Evolutionary conservation across 2,888 invertebrate genomes (phyloP).

Genomic region (Drosophila fulvimacula): DNA sequence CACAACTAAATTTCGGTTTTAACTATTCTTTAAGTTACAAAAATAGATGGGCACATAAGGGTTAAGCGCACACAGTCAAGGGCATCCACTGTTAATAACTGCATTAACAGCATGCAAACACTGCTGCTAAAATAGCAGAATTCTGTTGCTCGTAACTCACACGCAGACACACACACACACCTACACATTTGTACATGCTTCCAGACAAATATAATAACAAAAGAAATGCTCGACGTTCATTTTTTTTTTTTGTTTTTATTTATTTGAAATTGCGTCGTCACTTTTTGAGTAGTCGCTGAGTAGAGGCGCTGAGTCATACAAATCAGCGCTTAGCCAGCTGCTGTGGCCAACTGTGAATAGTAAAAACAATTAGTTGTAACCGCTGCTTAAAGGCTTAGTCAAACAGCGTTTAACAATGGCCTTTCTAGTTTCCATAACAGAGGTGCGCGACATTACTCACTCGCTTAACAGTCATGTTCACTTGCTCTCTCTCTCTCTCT

Average conservation of each 20-base stretch:
- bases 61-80: background rate
- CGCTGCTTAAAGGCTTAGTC: slow-evolving; percentile 4
- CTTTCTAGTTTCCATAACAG: slow-evolving; percentile 60
- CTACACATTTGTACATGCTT: slow-evolving; percentile 7
- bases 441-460: slow-evolving; percentile 36
- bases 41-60: background rate
- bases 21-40: background rate
- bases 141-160: slow-evolving; percentile 22
- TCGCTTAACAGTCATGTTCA: slow-evolving; percentile 4
- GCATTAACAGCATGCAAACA: slow-evolving; percentile 20
- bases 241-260: slow-evolving; percentile 41
- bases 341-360: slow-evolving; percentile 26
- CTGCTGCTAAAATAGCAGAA: slow-evolving; percentile 13
- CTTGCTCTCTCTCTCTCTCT: slow-evolving; percentile 1
- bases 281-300: slow-evolving; percentile 38
- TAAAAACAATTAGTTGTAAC: background rate
- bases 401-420: slow-evolving; percentile 41
- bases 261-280: slow-evolving; percentile 59
- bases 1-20: background rate
- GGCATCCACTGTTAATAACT: slow-evolving; percentile 4
- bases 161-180: slow-evolving; percentile 14
- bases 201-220: slow-evolving; percentile 45
- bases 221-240: slow-evolving; percentile 55
- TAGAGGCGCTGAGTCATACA: slow-evolving; percentile 41
- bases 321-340: slow-evolving; percentile 12